Conservation (phyloP, 1,140 invertebrate species). For the Drosophila erecta region DNA sequence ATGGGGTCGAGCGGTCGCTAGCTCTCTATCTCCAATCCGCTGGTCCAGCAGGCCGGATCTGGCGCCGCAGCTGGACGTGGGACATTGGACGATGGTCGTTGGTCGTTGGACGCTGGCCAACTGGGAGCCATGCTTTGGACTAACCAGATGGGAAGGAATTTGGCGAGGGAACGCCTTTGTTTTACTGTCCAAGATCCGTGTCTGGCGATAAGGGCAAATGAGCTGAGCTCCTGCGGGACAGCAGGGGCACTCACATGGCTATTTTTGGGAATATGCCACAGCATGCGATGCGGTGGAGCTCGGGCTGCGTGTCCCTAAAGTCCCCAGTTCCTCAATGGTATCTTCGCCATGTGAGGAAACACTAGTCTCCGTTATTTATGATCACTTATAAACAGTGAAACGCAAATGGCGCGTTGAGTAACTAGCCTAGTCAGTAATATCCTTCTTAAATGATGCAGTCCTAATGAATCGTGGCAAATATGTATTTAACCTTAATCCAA, state of each 20-base stretch:
- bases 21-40: constrained; percentile 14
- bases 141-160: not conserved
- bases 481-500: no score
- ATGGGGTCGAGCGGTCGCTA: constrained; percentile 20
- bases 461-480: no score
- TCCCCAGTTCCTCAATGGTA: no score
- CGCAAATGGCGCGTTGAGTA: no score
- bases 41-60: not conserved
- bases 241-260: not conserved
- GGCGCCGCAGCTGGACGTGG: no score
- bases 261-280: constrained; percentile 13
- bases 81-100: not conserved
- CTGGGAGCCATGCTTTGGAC: constrained; percentile 60
- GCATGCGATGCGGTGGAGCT: not conserved
- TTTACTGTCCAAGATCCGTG: constrained; percentile 48
- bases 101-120: constrained; percentile 26
- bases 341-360: no score
- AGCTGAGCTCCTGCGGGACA: constrained; percentile 20
- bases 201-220: constrained; percentile 41
- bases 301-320: not conserved
- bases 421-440: no score
- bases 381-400: no score
- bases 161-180: constrained; percentile 24
- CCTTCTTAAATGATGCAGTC: no score
- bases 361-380: no score